Evolutionary conservation across 2,113 vertebrate species (phyloP), one percentile per base, ranked within the genome.

Genomic region (Oncorhynchus gorbuscha): DNA sequence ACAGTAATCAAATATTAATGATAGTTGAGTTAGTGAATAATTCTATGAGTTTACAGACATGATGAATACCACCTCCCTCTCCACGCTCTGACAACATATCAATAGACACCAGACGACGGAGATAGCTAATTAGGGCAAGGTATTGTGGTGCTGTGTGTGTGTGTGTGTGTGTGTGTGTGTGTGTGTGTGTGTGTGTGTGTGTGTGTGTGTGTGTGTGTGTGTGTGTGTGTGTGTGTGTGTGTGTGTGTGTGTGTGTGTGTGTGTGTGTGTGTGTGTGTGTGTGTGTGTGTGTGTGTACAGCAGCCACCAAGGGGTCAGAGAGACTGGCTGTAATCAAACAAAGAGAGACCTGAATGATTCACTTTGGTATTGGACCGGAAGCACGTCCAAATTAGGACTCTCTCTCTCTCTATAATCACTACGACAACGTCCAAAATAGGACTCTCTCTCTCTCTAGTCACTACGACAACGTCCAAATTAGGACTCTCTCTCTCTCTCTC

Each of bases 291-390:
- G 13, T 51, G 80, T 75, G 71, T 66, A 76, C 64, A 68, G 73
- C 48, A 70, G 70, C 51, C 51, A n/a, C 2, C 20, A 74, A 79
- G 80, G 79, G 88, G 85, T 88, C 88, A 87, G 55, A 75, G 68
- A 73, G 84, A 81, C 14, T 71, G 81, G 78, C 72, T 69, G 59
- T 82, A 90, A 90, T 91, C 79, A 91, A 87, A 87, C 85, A 86
- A 88, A 89, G 67, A 81, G 73, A 80, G 77, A 71, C 71, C 76
- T 92, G 81, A 92, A 91, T 92, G 84, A 91, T 91, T 92, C 86
- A 71, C 87, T 90, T 89, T 93, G 90, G 92, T 92, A 79, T 88
- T 81, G 74, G 78, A 74, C 62, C 78, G 74, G 79, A 76, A 64
- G 76, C 76, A 84, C 84, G 74, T 86, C 51, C 14, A 61, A 84